A percentile compares a stretch with the other conserved stretches of the same genome.
phyloP scores from a whole-genome alignment of 2,888 invertebrate genomes.

The Diploptera punctata region DNA sequence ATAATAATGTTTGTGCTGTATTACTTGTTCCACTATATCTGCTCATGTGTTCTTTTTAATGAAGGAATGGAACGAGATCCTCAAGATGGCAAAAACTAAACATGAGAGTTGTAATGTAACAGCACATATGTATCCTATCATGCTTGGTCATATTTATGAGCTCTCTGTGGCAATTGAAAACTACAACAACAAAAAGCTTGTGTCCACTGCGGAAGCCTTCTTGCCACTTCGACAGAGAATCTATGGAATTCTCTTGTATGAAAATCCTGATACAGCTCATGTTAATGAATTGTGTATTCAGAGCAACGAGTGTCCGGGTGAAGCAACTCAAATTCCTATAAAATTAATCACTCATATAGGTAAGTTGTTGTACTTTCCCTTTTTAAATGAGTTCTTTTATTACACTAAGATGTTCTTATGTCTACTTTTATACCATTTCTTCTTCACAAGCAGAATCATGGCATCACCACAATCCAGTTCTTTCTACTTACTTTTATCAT shows the following conservation, averaged over 20 bases:
- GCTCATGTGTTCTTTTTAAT: too few species aligned
- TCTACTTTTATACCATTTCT: too few species aligned
- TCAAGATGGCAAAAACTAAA: not conserved
- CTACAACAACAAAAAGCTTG: not conserved
- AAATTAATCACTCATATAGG: not conserved
- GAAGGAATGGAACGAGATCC: not conserved
- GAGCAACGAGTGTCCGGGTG: not conserved
- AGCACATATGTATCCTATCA: not conserved
- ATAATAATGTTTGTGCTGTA: too few species aligned
- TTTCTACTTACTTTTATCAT: too few species aligned
- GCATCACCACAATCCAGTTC: too few species aligned
- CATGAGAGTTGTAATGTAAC: not conserved
- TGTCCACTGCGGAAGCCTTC: not conserved
- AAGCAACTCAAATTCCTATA: not conserved
- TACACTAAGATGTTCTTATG: too few species aligned
- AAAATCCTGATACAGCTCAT: not conserved
- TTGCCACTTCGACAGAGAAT: not conserved
- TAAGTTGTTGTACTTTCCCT: not conserved
- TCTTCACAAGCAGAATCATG: too few species aligned
- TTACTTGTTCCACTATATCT: too few species aligned
- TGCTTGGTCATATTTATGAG: not conserved
- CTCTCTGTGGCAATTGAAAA: not conserved
- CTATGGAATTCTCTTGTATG: not conserved
- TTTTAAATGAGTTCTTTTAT: too few species aligned
- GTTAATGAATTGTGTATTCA: not conserved